Evolutionary conservation across 2,888 invertebrate genomes (phyloP), one percentile per base, ranked within the genome.

Genomic region (Microctonus aethiopoides): DNA sequence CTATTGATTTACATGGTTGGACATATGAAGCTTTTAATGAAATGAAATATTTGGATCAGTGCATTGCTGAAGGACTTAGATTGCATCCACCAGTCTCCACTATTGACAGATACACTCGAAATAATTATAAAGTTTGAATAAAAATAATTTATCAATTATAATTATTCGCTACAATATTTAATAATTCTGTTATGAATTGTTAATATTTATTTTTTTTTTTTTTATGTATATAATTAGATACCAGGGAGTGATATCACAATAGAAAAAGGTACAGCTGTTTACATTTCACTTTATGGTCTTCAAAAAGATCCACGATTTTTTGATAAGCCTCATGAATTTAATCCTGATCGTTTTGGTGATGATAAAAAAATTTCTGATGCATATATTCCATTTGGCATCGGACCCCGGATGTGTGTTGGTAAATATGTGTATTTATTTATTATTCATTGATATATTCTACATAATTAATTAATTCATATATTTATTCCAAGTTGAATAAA

Each of bases 81-180:
- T 67, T 84, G 13, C 82, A 84, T 77, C 84, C 84, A 39, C 83
- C 84, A 2, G 83, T 84, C 0, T 82, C 84, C 0, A 84, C 84
- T 0, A 77, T 84, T 62, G 83, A 84, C 64, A 74, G 84, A 72
- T 78, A 78, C 39, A 83, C 83, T 29, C 74, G 77, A 4, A 70
- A 79, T 16, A 76, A 83, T 32, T 84, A 84, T 46, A 79, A 73
- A 66, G 84, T 83, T 68, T 69, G 69, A 34, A n/a, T 3, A 5
- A 32, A 10, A 51, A 2, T 22, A 20, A 34, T 16, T n/a, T 11
- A 57, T 39, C 9, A 16, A 7, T 7, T 26, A 20, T 2, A 6
- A 2, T 0, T n/a, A 41, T 36, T n/a, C 41, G 0, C 61, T 22
- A 10, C 5, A 62, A 41, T 29, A 41, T 5, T 2, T 6, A 61